phyloP scores from a whole-genome alignment of 2,888 invertebrate species.

The Kuschelorhynchus macadamiae region DNA sequence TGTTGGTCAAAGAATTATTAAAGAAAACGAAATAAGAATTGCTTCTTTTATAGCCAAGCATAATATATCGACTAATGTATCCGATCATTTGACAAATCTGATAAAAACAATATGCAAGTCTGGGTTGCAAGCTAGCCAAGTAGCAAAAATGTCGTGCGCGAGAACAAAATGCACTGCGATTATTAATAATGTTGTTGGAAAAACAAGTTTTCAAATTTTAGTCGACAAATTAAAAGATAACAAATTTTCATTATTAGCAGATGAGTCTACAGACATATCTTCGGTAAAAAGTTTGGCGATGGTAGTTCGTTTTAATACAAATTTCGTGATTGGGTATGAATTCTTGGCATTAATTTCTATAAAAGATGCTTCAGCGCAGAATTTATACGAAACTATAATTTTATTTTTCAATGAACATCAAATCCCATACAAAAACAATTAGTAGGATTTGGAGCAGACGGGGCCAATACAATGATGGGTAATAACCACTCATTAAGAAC shows the following conservation, averaged over 20 bases:
- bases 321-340: not conserved
- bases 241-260: not conserved
- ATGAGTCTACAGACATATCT: not conserved
- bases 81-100: too few species aligned
- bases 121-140: not conserved
- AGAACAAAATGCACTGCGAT: slow-evolving; percentile 4
- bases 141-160: not conserved
- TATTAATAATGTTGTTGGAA: not conserved
- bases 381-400: too few species aligned
- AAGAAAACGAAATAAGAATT: not conserved
- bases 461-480: slow-evolving; percentile 26
- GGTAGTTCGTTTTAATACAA: not conserved
- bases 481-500: slow-evolving; percentile 7
- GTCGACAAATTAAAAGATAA: not conserved
- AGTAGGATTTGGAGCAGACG: slow-evolving; percentile 22
- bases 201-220: not conserved
- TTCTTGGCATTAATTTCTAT: not conserved
- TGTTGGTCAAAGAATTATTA: too few species aligned
- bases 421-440: not conserved
- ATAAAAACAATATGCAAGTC: not conserved
- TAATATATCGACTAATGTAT: not conserved
- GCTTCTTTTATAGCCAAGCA: not conserved
- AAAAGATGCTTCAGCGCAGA: too few species aligned
- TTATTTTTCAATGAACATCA: not conserved
- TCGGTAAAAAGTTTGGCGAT: not conserved